Base-by-base conservation (phyloP, 2,888 invertebrate genomes). In the Subacronicta megacephala region DNA sequence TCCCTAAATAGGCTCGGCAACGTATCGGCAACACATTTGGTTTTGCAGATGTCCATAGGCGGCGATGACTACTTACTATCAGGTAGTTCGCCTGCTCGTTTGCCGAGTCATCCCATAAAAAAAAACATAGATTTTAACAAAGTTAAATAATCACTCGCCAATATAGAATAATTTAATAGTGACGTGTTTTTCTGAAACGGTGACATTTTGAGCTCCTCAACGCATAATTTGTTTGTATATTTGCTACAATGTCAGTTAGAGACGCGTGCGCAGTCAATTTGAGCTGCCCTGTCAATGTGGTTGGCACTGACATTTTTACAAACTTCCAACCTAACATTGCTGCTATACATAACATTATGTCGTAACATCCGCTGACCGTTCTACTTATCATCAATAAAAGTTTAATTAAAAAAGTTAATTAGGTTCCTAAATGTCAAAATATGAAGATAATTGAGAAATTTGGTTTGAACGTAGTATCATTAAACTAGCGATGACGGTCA, bases 261-360 rank as follows among this genome's bases (percentile, higher is more conserved):
- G 47, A 46, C 44, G 70, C 80, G 75, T 79, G 79, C 44, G 49
- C 45, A 33, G 60, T 58, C 64, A 79, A 80, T 80, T 80, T 71
- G 77, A 74, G 47, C 66, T 58, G 36, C 16, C 26, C 53, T 72
- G 72, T 72, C 68, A 78, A 78, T 53, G 35, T 51, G 26, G 53
- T 54, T 62, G 77, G 67, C 78, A 73, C 65, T 77, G 69, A 70
- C 66, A 68, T 66, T 72, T 74, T 56, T 53, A 38, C 16, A 23
- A 56, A 45, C 35, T 54, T 40, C 42, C n/a, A 31, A 36, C 54
- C 31, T 41, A 41, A 26, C 40, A 41, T 6, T 4, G 20, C 6
- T 10, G 23, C 13, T 44, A 37, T 53, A 50, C n/a, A 52, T 53
- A 47, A 38, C 46, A 26, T 20, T 50, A 43, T 70, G 49, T 71